Conservation (phyloP, 2,797 vertebrate genomes). For the Tokudaia muenninki region DNA sequence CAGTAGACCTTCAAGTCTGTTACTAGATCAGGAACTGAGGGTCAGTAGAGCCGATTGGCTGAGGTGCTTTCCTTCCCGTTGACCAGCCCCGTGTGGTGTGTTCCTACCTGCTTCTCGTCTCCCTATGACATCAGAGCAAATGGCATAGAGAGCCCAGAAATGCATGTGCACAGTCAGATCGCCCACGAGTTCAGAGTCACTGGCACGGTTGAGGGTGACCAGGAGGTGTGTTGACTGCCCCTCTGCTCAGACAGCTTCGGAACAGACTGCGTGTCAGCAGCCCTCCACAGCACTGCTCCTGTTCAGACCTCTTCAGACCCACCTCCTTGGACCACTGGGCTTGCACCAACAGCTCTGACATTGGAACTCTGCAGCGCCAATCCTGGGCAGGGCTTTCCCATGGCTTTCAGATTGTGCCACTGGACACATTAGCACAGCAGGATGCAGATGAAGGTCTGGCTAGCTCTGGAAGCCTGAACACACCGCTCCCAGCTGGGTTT, state of each 20-base stretch:
- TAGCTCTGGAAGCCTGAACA: not conserved
- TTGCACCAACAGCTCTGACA: not conserved
- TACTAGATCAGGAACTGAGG: not conserved
- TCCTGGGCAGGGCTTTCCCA: accelerated
- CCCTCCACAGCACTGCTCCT: not conserved
- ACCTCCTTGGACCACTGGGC: accelerated
- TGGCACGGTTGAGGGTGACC: not conserved
- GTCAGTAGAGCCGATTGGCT: accelerated
- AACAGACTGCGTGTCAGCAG: not conserved
- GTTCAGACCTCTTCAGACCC: not conserved
- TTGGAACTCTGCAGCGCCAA: accelerated
- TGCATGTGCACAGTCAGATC: too few species aligned
- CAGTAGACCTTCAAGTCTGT: not conserved
- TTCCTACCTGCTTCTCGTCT: accelerated
- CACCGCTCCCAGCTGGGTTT: accelerated
- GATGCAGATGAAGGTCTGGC: not conserved
- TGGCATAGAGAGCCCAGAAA: not conserved
- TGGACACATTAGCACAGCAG: accelerated
- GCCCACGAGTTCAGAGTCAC: not conserved
- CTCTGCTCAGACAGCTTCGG: accelerated
- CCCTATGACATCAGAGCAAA: accelerated
- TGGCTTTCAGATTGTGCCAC: not conserved
- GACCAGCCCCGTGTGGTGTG: not conserved
- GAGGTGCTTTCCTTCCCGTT: accelerated
- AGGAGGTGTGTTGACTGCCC: not conserved